Base-by-base conservation (phyloP, 2,113 vertebrate species). In the Malurus alboscapulatus region DNA sequence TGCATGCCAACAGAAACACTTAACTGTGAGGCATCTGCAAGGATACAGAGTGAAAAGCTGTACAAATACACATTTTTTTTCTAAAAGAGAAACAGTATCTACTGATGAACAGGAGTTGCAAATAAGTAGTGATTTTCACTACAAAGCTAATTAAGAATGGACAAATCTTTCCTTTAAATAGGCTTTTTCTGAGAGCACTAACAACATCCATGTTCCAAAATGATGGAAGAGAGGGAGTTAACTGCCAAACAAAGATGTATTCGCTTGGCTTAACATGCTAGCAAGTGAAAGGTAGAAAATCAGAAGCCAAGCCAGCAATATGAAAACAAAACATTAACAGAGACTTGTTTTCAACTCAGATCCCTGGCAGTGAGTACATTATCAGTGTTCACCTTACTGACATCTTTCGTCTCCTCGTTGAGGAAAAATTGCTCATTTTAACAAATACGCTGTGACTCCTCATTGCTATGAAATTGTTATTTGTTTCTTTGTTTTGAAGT, bases 221-320 rank as follows among this genome's bases (percentile, higher is more conserved):
- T 30, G 27, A 75, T 25, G 45, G 66, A 53, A 91, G 81, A 73
- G 2, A 1, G 7, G 22, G 77, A 81, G 62, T 67, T 95, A 87
- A 84, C 32, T 50, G 36, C 36, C 53, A 84, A 83, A 77, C 42
- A 47, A 75, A 44, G 44, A 42, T 40, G 53, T 18, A 58, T 22
- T 63, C 61, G 44, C 38, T 84, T 78, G 54, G 77, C n/a, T 85
- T 78, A 72, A 72, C 6, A 9, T 15, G 10, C 50, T 81, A 57
- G 48, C 2, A 0, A 95, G n/a, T 45, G 59, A 91, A 93, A 88
- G 38, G 71, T 58, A 90, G 71, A 90, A 83, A 92, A 83, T 51
- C 34, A 66, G 26, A 6, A 92, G 51, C 55, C 32, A 88, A 36
- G 45, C 18, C 40, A 63, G 66, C 67, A 74, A 55, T 10, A 66